These are phyloP conservation scores for Sphenodon punctatus DNA, from an alignment of 2,797 vertebrate species.

Conservation along the genomic window DNA sequence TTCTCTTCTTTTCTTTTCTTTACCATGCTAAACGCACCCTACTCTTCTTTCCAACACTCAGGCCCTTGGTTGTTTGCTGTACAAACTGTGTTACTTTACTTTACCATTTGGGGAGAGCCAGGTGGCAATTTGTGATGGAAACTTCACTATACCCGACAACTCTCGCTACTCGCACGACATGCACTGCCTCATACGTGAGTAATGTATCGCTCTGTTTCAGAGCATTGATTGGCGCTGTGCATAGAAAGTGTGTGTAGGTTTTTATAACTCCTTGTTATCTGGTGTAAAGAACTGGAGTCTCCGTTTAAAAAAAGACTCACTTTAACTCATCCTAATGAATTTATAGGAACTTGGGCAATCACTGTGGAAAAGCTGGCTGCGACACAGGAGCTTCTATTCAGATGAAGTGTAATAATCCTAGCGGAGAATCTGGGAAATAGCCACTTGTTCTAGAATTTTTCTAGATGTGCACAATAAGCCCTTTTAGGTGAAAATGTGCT, in stretches of 20 bases:
- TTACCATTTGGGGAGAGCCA: conserved; percentile 98
- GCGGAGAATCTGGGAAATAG: neutral
- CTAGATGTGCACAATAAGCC: conserved; percentile 31
- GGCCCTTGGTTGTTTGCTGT: conserved; percentile 97
- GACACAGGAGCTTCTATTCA: neutral
- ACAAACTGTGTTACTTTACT: conserved; percentile 97
- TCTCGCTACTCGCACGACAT: conserved; percentile 95
- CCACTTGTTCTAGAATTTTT: neutral
- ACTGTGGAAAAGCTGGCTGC: accelerated
- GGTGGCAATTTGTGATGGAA: conserved; percentile 98
- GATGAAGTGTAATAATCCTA: neutral
- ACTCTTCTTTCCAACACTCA: conserved; percentile 58
- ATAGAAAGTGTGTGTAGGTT: accelerated
- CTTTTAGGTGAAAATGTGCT: conserved; percentile 22
- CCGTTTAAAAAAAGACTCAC: neutral
- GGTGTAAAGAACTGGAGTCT: accelerated
- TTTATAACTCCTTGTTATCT: neutral
- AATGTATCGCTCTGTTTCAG: neutral
- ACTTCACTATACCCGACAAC: conserved; percentile 96
- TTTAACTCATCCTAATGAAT: neutral
- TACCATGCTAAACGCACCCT: neutral
- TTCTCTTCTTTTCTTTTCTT: no score
- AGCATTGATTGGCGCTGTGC: accelerated
- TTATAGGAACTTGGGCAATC: neutral
- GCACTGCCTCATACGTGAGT: conserved; percentile 99